Conservation (phyloP, 2,888 invertebrate species). For the Anthophora plumipes region DNA sequence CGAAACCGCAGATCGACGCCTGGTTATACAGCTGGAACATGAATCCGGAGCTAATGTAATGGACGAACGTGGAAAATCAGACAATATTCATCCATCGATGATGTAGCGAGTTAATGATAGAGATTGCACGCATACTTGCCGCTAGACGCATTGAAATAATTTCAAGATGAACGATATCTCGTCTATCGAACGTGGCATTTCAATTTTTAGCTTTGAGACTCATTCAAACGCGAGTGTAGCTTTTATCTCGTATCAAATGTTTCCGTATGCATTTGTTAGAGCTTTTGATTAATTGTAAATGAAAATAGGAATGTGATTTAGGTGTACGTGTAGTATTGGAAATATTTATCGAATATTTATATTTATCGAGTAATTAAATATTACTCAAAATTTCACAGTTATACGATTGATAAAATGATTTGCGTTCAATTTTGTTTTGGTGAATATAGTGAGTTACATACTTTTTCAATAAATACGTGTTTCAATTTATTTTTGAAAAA, state of each 20-base stretch:
- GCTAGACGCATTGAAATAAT: neutral
- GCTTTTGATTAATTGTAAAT: neutral
- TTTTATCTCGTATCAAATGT: neutral
- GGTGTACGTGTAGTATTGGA: too few relatives aligned
- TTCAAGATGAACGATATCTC: neutral
- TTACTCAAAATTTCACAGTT: too few relatives aligned
- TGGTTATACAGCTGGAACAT: neutral
- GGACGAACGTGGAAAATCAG: constrained; percentile 16
- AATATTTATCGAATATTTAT: too few relatives aligned
- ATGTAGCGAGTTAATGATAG: constrained; percentile 20
- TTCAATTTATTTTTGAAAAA: too few relatives aligned
- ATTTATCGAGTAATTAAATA: too few relatives aligned
- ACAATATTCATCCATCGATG: neutral
- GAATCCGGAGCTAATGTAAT: neutral
- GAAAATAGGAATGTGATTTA: neutral
- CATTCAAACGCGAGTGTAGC: neutral
- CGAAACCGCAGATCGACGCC: constrained; percentile 27
- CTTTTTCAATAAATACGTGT: too few relatives aligned
- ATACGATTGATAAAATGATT: too few relatives aligned
- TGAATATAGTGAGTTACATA: too few relatives aligned
- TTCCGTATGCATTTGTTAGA: neutral
- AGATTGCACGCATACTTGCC: neutral
- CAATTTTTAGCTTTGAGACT: neutral
- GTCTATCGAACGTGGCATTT: neutral
- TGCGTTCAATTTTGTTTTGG: too few relatives aligned